Evolutionary conservation across 2,888 invertebrate species (phyloP).

Genomic region (Acleris cristana): DNA sequence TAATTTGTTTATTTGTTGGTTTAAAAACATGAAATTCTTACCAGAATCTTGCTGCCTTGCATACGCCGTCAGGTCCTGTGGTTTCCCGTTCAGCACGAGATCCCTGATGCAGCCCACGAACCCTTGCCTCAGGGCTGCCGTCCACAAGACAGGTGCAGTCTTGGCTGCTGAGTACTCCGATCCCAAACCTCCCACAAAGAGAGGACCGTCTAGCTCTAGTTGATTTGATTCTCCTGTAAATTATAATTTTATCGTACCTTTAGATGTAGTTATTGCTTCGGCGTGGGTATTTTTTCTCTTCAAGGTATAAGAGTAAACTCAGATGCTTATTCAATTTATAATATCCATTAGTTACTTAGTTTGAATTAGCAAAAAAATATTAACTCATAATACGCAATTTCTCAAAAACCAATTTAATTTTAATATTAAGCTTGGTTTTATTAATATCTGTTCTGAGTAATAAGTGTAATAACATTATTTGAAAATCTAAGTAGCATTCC

Average conservation of each 20-base stretch:
- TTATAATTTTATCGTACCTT: constrained; percentile 1
- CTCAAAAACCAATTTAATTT: too few species aligned
- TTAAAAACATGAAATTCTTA: constrained; percentile 57
- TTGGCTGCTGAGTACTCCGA: constrained; percentile 90
- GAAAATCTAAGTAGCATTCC: too few species aligned
- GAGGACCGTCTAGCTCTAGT: constrained; percentile 93
- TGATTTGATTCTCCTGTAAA: constrained; percentile 91
- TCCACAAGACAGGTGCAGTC: constrained; percentile 95
- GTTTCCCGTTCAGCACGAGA: constrained; percentile 93
- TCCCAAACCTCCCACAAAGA: constrained; percentile 95
- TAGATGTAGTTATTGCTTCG: background rate
- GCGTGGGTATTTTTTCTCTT: too few species aligned
- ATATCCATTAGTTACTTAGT: too few species aligned
- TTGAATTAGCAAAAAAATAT: too few species aligned
- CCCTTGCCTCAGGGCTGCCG: constrained; percentile 93
- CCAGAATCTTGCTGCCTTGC: constrained; percentile 96
- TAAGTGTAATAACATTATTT: too few species aligned
- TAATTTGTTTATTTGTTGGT: too few species aligned
- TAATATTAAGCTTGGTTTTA: too few species aligned
- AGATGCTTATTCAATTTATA: too few species aligned
- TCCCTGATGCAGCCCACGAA: constrained; percentile 97
- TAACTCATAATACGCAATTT: too few species aligned
- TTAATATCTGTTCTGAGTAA: too few species aligned
- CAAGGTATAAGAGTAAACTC: too few species aligned
- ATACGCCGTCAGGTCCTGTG: constrained; percentile 94